Conservation (phyloP, 2,797 vertebrate species). For the Zenarchopterus dispar region DNA sequence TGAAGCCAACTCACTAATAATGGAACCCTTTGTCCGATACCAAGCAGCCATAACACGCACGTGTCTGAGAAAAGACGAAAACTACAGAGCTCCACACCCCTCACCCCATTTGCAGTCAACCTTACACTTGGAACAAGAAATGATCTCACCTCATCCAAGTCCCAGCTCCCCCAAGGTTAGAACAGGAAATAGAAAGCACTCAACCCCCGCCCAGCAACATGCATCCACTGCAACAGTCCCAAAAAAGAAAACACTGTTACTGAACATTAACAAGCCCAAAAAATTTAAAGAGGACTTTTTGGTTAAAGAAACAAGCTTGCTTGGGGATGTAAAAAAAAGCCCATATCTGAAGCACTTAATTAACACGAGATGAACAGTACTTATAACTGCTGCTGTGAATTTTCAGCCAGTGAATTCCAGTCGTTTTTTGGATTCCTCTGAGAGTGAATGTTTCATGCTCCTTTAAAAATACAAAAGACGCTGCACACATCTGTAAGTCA, state of each 20-base stretch:
- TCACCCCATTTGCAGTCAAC: slow-evolving; percentile 29
- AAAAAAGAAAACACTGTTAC: slow-evolving; percentile 36
- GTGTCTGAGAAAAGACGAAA: slow-evolving; percentile 19
- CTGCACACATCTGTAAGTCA: slow-evolving; percentile 81
- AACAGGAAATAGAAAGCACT: slow-evolving; percentile 69
- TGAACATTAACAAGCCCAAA: slow-evolving; percentile 24
- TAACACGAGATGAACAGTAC: slow-evolving; percentile 43
- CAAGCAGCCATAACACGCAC: slow-evolving; percentile 15
- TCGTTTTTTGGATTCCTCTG: slow-evolving; percentile 80
- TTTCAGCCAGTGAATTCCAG: slow-evolving; percentile 73
- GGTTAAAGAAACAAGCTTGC: background rate
- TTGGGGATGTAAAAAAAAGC: slow-evolving; percentile 34
- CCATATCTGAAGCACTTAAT: slow-evolving; percentile 29
- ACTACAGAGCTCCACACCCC: background rate
- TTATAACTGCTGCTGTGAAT: slow-evolving; percentile 49
- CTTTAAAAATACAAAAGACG: slow-evolving; percentile 79
- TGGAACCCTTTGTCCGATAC: slow-evolving; percentile 1
- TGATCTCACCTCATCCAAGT: slow-evolving; percentile 74
- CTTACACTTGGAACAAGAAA: slow-evolving; percentile 72
- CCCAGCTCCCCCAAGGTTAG: slow-evolving; percentile 68
- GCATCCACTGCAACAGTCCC: slow-evolving; percentile 30
- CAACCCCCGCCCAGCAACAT: slow-evolving; percentile 47
- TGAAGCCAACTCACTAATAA: background rate
- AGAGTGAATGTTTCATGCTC: slow-evolving; percentile 80
- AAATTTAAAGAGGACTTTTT: slow-evolving; percentile 16